Evolutionary conservation across 1,140 invertebrate species (phyloP), one percentile per base, ranked within the genome.

Genomic region (Linepithema humile): DNA sequence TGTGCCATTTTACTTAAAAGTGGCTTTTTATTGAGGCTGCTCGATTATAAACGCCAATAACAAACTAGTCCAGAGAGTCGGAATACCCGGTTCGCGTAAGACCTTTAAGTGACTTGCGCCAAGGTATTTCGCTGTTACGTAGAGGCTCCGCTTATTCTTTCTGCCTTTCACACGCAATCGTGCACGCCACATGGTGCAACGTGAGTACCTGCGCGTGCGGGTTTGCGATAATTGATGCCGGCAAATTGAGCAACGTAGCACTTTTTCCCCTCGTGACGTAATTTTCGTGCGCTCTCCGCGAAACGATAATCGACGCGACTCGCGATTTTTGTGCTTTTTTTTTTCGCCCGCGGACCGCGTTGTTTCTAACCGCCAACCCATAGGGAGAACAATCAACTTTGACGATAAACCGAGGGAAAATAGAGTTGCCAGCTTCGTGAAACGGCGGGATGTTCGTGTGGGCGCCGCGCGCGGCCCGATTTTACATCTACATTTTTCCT

Each of bases 81-180:
- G 26, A 40, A 59, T 65, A 84, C 38, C 5, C 26, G 55, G 20
- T 35, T 64, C 45, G 45, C 67, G 32, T 64, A 43, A 38, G 32
- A 38, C 23, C 29, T 50, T 53, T 40, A 43, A 35, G 29, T 53
- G 20, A 48, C 20, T 67, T 23, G 55, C 67, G 55, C 78, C 50
- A 59, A 59, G 67, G 53, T 73, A 48, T 65, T 43, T 53, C 48
- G 12, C 35, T 35, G 72, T 85, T 85, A 77, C 60, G 40, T 72
- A 26, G 60, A 45, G 60, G 29, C 45, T 64, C 23, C 59, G 65
- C 84, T 83, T 75, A 62, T 85, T 88, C 74, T 88, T 84, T 90
- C 85, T 85, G 55, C 88, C 91, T 90, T 91, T 92, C 87, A 86
- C 90, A 89, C 90, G 89, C 89, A 86, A 90, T 72, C 82, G 74